Percentiles rank a stretch among this genome's conserved stretches.
phyloP scores from a whole-genome alignment of 2,888 invertebrate species.

The Lumbricus terrestris region DNA sequence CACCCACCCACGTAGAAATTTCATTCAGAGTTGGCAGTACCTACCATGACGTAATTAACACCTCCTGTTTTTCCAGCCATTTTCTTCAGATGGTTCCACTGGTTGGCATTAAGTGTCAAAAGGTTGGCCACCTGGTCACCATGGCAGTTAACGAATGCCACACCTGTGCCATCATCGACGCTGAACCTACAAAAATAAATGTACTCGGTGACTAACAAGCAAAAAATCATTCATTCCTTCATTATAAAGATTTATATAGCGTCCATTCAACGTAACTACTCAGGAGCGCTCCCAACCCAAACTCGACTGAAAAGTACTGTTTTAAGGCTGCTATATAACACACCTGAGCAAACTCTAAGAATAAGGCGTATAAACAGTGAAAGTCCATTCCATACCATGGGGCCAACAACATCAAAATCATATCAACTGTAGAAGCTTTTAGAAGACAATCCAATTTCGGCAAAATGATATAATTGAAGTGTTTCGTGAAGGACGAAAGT shows the following conservation, averaged over 20 bases:
- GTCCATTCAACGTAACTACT: too few relatives aligned
- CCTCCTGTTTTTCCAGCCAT: not conserved
- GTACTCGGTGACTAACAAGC: not conserved
- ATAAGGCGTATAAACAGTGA: too few relatives aligned
- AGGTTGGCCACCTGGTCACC: conserved; percentile 13
- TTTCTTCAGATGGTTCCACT: not conserved
- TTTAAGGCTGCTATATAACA: too few relatives aligned
- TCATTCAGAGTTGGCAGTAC: not conserved
- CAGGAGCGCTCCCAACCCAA: too few relatives aligned
- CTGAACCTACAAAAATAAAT: not conserved
- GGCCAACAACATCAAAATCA: not conserved
- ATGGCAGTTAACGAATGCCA: not conserved
- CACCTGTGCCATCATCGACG: not conserved
- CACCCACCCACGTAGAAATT: too few relatives aligned
- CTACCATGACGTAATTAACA: not conserved
- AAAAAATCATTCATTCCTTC: too few relatives aligned
- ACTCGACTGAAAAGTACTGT: too few relatives aligned
- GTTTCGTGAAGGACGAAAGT: not conserved
- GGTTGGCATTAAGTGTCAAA: not conserved
- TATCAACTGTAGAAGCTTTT: not conserved
- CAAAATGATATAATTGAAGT: not conserved
- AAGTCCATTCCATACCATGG: too few relatives aligned
- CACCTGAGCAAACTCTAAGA: too few relatives aligned
- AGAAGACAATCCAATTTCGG: not conserved
- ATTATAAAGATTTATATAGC: too few relatives aligned